Evolutionary conservation across 2,888 invertebrate genomes (phyloP).

Genomic region (Tenthredo scrophulariae): DNA sequence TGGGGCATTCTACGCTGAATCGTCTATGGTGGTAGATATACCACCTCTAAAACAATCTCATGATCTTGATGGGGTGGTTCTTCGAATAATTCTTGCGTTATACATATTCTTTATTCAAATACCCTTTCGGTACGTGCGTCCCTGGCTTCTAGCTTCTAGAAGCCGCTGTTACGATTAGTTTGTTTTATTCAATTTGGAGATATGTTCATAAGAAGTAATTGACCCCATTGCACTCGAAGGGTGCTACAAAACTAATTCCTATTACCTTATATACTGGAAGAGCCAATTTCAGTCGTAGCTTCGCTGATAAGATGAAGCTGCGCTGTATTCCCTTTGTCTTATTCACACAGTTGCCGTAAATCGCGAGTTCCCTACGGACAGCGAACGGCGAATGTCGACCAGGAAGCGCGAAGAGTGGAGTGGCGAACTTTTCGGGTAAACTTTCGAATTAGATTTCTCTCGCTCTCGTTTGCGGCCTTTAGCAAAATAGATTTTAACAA

Average conservation of each 20-base stretch:
- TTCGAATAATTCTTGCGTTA: no score
- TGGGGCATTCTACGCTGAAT: no score
- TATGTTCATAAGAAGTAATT: not conserved
- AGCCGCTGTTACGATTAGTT: not conserved
- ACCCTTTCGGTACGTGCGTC: no score
- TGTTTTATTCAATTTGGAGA: not conserved
- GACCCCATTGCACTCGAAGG: not conserved
- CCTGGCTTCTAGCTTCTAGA: no score
- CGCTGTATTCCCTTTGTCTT: conserved; percentile 34
- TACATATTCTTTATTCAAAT: no score
- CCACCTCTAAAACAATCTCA: no score
- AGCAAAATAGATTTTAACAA: conserved; percentile 55
- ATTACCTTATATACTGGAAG: conserved; percentile 11
- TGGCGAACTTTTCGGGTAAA: conserved; percentile 51
- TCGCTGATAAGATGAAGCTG: conserved; percentile 35
- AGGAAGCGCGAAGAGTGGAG: not conserved
- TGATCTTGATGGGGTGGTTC: no score
- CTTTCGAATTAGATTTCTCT: conserved; percentile 56
- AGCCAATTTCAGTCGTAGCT: conserved; percentile 9
- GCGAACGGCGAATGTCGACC: conserved; percentile 27
- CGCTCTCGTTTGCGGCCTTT: conserved; percentile 56
- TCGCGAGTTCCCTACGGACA: conserved; percentile 48
- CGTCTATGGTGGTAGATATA: no score
- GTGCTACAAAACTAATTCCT: not conserved
- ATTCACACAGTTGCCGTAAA: conserved; percentile 50